Percentiles rank a stretch among this genome's conserved stretches.
Conservation (phyloP, 2,888 invertebrate genomes). For the Alentia gelatinosa region DNA sequence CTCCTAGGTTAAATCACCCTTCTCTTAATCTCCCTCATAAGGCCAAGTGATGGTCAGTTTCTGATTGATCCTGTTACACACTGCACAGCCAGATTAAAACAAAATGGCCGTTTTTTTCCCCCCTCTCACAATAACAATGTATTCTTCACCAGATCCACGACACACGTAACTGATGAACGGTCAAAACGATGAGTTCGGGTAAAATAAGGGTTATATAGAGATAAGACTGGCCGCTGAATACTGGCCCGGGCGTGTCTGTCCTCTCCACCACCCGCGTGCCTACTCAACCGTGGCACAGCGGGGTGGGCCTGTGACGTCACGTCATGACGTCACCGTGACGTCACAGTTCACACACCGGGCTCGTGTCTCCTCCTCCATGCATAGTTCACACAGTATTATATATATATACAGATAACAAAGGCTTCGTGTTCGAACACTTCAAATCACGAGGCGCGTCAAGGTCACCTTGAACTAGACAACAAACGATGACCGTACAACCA, state of each 20-base stretch:
- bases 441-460: not conserved
- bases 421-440: not conserved
- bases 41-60: not conserved
- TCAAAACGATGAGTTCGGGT: not conserved
- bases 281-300: not conserved
- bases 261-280: not conserved
- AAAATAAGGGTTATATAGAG: not conserved
- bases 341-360: no score
- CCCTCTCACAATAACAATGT: no score
- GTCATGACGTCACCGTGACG: not conserved
- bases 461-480: slow-evolving; percentile 27
- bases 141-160: no score
- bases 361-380: not conserved
- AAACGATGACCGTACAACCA: not conserved
- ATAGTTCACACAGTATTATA: not conserved
- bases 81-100: not conserved
- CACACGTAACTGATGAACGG: no score
- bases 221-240: not conserved
- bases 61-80: not conserved
- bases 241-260: not conserved
- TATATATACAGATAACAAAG: slow-evolving; percentile 28
- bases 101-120: no score
- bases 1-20: no score
- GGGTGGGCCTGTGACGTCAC: not conserved
- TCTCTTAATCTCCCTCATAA: not conserved